Conservation (phyloP, 1,140 invertebrate species). For the Drosophila persimilis region DNA sequence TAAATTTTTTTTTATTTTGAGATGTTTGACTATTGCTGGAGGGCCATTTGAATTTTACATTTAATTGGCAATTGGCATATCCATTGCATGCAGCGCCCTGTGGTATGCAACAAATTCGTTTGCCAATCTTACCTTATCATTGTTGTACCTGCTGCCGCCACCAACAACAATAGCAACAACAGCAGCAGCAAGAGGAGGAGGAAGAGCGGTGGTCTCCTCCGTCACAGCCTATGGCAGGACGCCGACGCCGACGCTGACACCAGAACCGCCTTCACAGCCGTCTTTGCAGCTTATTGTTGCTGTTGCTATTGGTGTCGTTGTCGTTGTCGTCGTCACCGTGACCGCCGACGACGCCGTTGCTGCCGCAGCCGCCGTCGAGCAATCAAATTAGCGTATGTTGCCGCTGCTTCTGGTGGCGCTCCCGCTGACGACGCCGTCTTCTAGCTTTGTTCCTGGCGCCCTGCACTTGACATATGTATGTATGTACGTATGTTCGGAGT, state of each 20-base stretch:
- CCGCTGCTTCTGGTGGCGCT: constrained; percentile 13
- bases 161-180: constrained; percentile 53
- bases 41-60: constrained; percentile 56
- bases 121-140: constrained; percentile 59
- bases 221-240: constrained; percentile 12
- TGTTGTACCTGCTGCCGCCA: constrained; percentile 63
- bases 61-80: constrained; percentile 54
- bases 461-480: constrained; percentile 54
- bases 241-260: no score
- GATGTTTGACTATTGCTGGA: constrained; percentile 44
- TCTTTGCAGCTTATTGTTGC: constrained; percentile 1
- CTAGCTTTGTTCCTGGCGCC: constrained; percentile 30
- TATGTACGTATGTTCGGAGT: constrained; percentile 18
- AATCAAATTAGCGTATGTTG: constrained; percentile 33
- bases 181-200: constrained; percentile 28
- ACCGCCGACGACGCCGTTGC: constrained; percentile 27
- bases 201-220: constrained; percentile 11
- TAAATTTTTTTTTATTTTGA: constrained; percentile 4
- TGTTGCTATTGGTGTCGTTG: constrained; percentile 12
- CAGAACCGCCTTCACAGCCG: no score
- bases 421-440: constrained; percentile 29
- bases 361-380: constrained; percentile 16
- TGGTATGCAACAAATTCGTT: background rate
- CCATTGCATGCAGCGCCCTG: background rate
- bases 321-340: constrained; percentile 33